phyloP scores from a whole-genome alignment of 2,888 invertebrate species.

The Torymus aiolomorphi region DNA sequence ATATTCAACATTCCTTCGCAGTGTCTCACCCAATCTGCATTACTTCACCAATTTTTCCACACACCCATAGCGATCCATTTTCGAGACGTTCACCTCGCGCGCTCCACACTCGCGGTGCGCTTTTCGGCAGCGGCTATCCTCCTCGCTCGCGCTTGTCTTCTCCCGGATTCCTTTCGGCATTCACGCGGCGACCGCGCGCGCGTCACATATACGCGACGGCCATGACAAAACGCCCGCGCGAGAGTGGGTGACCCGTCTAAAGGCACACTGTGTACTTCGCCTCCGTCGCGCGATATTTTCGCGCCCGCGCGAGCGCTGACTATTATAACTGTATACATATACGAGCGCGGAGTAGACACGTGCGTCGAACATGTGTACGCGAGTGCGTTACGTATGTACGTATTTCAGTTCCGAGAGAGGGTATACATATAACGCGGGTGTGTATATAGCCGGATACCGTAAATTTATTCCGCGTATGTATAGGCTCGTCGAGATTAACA shows the following conservation, averaged over 20 bases:
- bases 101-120: not conserved
- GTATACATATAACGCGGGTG: not conserved
- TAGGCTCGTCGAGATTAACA: not conserved
- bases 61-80: slow-evolving; percentile 4
- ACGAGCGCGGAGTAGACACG: too few species aligned
- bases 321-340: too few species aligned
- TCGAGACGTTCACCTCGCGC: slow-evolving; percentile 12
- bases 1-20: not conserved
- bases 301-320: too few species aligned
- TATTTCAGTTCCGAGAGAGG: too few species aligned
- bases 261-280: too few species aligned
- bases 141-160: slow-evolving; percentile 3
- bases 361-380: too few species aligned
- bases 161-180: slow-evolving; percentile 56
- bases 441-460: slow-evolving; percentile 12
- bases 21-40: not conserved
- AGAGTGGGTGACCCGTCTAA: not conserved
- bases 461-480: slow-evolving; percentile 38
- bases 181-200: slow-evolving; percentile 53
- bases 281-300: too few species aligned
- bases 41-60: not conserved
- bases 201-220: slow-evolving; percentile 68
- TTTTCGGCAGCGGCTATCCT: slow-evolving; percentile 16
- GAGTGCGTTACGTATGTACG: too few species aligned
- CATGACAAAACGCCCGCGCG: slow-evolving; percentile 64